Conservation (phyloP, 1,140 invertebrate genomes). For the Drosophila tropicalis region DNA sequence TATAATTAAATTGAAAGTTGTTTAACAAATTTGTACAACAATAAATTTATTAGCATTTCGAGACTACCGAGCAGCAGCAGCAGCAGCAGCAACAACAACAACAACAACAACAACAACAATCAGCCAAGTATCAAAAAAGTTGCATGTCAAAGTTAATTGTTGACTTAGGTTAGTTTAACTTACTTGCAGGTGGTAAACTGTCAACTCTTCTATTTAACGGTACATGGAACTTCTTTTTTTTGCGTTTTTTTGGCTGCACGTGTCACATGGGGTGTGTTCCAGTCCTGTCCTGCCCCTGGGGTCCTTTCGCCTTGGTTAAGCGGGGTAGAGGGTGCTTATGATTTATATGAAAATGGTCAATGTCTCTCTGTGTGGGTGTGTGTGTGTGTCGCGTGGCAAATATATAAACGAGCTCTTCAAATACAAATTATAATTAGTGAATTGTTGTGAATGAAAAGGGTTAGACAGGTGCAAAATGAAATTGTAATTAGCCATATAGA, state of each 20-base stretch:
- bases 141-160: conserved; percentile 63
- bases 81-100: conserved; percentile 1
- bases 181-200: conserved; percentile 43
- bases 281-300: no score
- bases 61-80: background rate
- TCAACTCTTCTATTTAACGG: conserved; percentile 8
- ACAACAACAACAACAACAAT: background rate
- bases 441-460: conserved; percentile 3
- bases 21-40: conserved; percentile 65
- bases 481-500: no score
- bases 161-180: conserved; percentile 39
- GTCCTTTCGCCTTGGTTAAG: background rate
- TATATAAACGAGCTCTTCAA: conserved; percentile 3
- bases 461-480: background rate
- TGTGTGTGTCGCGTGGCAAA: conserved; percentile 12
- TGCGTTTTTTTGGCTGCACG: background rate
- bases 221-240: background rate
- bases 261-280: background rate
- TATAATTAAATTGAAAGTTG: conserved; percentile 62
- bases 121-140: conserved; percentile 17
- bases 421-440: conserved; percentile 13
- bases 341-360: conserved; percentile 17
- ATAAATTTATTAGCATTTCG: conserved; percentile 61
- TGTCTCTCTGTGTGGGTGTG: background rate
- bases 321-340: conserved; percentile 13